Conservation (phyloP, 2,888 invertebrate species). For the Drosophila anceps region DNA sequence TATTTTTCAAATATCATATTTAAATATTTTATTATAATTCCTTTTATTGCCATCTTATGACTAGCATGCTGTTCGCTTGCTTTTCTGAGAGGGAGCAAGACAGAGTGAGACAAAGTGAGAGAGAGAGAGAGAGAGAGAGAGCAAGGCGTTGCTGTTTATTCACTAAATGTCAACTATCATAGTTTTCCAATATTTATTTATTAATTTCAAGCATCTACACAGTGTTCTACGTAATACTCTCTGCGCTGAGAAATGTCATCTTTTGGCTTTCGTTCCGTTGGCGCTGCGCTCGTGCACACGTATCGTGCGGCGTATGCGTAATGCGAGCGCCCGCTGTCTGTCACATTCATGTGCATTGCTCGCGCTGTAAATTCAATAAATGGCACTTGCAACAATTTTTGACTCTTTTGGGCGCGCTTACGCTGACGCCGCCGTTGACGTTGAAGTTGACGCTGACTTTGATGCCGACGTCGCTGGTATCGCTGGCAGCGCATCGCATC, state of each 20-base stretch:
- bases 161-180: not conserved
- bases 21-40: no score
- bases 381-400: conserved; percentile 75
- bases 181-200: not conserved
- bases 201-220: not conserved
- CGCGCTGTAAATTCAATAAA: conserved; percentile 65
- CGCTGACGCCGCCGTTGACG: conserved; percentile 37
- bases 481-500: conserved; percentile 14
- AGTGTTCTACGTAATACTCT: no score
- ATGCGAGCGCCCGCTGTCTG: conserved; percentile 25
- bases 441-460: conserved; percentile 42
- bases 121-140: no score
- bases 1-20: no score
- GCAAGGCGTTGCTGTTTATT: no score
- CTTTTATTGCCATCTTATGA: no score
- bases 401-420: conserved; percentile 54
- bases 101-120: no score
- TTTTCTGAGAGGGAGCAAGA: no score
- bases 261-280: not conserved
- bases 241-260: not conserved
- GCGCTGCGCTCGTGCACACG: not conserved
- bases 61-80: no score
- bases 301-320: conserved; percentile 33
- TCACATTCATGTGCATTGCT: conserved; percentile 44
- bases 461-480: conserved; percentile 30